Conservation (phyloP, 2,888 invertebrate species). For the Helleia helle region DNA sequence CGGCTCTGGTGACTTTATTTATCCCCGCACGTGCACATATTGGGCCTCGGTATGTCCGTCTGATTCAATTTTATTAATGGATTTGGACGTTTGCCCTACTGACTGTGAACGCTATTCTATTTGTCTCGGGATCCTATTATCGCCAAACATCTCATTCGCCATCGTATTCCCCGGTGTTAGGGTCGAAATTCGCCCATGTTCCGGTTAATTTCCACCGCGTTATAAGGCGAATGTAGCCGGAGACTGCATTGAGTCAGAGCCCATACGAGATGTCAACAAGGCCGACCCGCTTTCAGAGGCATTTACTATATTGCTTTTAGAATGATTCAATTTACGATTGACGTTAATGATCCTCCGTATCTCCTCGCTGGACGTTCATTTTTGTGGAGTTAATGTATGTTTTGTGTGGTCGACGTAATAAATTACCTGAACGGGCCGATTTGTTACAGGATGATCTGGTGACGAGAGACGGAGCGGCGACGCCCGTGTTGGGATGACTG, state of each 20-base stretch:
- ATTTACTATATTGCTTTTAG: conserved; percentile 54
- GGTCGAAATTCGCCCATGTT: conserved; percentile 30
- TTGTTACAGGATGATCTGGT: conserved; percentile 63
- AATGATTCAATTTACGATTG: conserved; percentile 51
- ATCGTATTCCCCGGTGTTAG: conserved; percentile 35
- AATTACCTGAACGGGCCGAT: conserved; percentile 15
- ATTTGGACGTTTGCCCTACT: conserved; percentile 71
- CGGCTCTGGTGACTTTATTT: conserved; percentile 40
- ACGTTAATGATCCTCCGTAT: conserved; percentile 29
- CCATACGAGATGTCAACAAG: conserved; percentile 52
- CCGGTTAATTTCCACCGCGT: conserved; percentile 26
- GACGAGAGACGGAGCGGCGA: conserved; percentile 34
- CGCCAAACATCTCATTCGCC: conserved; percentile 30
- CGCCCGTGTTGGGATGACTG: conserved; percentile 70
- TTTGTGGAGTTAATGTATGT: conserved; percentile 12
- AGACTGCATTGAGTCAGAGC: conserved; percentile 61
- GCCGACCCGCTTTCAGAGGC: conserved; percentile 41
- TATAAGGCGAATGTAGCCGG: conserved; percentile 30
- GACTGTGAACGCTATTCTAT: conserved; percentile 63
- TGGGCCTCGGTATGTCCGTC: conserved; percentile 66
- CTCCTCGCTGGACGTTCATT: conserved; percentile 21
- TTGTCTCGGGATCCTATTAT: conserved; percentile 47
- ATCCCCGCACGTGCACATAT: conserved; percentile 61
- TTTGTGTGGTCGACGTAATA: conserved; percentile 1
- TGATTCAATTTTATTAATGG: conserved; percentile 75